These are phyloP conservation scores for Tanytarsus gracilentus DNA, from an alignment of 2,888 invertebrate genomes.

Conservation along the genomic window DNA sequence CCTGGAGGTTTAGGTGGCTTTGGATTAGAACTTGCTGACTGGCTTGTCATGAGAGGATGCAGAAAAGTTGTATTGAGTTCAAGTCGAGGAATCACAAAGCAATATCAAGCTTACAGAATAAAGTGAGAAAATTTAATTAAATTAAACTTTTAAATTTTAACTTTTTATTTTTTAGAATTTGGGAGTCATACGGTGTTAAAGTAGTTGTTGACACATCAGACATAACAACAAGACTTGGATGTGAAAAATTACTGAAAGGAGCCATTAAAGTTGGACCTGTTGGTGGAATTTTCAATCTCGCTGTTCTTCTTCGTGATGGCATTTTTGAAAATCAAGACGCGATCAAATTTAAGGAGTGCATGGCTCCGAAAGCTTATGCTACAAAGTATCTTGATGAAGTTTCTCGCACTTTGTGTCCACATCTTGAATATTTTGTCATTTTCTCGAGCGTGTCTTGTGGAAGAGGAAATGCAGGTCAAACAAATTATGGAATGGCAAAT, in stretches of 20 bases:
- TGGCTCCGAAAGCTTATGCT: conserved; percentile 71
- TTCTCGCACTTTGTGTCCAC: conserved; percentile 50
- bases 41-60: conserved; percentile 76
- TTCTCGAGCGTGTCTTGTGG: conserved; percentile 90
- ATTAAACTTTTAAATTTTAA: not conserved
- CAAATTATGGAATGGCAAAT: conserved; percentile 85
- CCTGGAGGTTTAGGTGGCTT: conserved; percentile 85
- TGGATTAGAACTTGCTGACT: conserved; percentile 79
- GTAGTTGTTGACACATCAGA: conserved; percentile 62
- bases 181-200: conserved; percentile 61
- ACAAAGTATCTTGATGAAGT: conserved; percentile 66
- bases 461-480: conserved; percentile 83
- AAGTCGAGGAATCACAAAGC: conserved; percentile 65
- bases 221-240: conserved; percentile 60
- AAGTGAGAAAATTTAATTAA: conserved; percentile 42
- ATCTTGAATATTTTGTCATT: conserved; percentile 67
- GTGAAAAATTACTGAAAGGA: conserved; percentile 55
- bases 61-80: conserved; percentile 70
- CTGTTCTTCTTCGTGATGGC: conserved; percentile 67
- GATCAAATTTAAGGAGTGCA: conserved; percentile 58
- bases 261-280: conserved; percentile 58
- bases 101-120: conserved; percentile 70
- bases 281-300: conserved; percentile 84
- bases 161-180: conserved; percentile 45
- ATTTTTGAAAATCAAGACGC: conserved; percentile 67